Conservation (phyloP, 1,140 invertebrate genomes). For the Plutomurus gul region DNA sequence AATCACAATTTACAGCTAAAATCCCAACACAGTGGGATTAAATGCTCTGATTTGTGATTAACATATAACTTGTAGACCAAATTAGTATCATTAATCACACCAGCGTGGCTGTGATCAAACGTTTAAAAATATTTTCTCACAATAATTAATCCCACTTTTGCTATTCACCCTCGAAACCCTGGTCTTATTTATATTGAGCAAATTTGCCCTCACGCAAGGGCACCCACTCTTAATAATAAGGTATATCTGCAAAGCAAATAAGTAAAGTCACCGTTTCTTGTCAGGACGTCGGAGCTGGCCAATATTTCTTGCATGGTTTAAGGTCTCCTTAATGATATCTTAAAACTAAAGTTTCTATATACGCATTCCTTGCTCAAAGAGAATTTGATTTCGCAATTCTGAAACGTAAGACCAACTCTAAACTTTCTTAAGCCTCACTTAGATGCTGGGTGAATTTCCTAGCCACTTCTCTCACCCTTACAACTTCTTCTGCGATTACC, state of each 20-base stretch:
- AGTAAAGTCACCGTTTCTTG: background rate
- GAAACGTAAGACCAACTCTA: background rate
- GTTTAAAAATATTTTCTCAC: too few relatives aligned
- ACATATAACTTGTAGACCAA: too few relatives aligned
- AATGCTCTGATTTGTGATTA: too few relatives aligned
- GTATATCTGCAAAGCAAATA: too few relatives aligned
- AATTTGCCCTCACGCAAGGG: background rate
- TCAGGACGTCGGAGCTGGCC: background rate
- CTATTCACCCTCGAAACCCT: too few relatives aligned
- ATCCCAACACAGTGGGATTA: too few relatives aligned
- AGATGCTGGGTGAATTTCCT: background rate
- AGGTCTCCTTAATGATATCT: too few relatives aligned
- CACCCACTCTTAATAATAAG: background rate
- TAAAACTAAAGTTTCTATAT: background rate
- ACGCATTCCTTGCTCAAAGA: background rate
- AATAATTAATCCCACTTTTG: too few relatives aligned
- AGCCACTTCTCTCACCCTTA: background rate
- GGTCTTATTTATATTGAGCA: too few relatives aligned
- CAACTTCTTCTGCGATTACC: background rate
- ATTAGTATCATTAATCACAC: too few relatives aligned
- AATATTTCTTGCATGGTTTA: slow-evolving; percentile 5
- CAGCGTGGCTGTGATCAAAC: too few relatives aligned
- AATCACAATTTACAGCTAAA: too few relatives aligned
- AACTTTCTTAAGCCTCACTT: slow-evolving; percentile 1
- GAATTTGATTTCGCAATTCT: slow-evolving; percentile 29